Evolutionary conservation across 2,888 invertebrate genomes (phyloP).

Genomic region (Philaethria dido): DNA sequence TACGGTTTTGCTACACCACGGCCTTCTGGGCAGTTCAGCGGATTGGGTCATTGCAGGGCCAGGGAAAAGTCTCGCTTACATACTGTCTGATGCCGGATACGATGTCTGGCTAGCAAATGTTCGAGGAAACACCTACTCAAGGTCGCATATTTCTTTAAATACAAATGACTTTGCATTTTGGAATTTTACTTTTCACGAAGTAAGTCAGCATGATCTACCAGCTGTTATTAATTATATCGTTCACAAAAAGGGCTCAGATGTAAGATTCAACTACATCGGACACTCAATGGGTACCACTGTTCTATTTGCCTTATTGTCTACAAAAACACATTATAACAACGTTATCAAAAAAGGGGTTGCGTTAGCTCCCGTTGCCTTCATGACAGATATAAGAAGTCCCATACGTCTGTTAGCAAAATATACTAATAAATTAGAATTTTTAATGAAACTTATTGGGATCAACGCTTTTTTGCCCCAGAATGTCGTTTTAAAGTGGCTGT

Average conservation of each 20-base stretch:
- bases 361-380: constrained; percentile 88
- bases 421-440: constrained; percentile 83
- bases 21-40: constrained; percentile 90
- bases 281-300: constrained; percentile 96
- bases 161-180: constrained; percentile 86
- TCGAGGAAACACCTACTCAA: constrained; percentile 91
- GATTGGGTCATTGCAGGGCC: constrained; percentile 90
- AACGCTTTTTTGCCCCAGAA: constrained; percentile 90
- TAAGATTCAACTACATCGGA: constrained; percentile 89
- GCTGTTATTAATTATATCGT: constrained; percentile 89
- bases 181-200: constrained; percentile 94
- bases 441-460: constrained; percentile 86
- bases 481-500: constrained; percentile 83
- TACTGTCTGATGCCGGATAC: constrained; percentile 87
- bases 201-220: constrained; percentile 93
- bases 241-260: constrained; percentile 68
- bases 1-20: constrained; percentile 91
- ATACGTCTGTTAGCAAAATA: constrained; percentile 87
- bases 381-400: constrained; percentile 87
- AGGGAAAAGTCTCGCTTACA: constrained; percentile 85
- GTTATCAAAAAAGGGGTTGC: constrained; percentile 87
- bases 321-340: constrained; percentile 87
- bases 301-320: constrained; percentile 88
- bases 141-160: constrained; percentile 83
- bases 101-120: constrained; percentile 94